Conservation (phyloP, 2,797 vertebrate genomes). For the Oreochromis grahami region DNA sequence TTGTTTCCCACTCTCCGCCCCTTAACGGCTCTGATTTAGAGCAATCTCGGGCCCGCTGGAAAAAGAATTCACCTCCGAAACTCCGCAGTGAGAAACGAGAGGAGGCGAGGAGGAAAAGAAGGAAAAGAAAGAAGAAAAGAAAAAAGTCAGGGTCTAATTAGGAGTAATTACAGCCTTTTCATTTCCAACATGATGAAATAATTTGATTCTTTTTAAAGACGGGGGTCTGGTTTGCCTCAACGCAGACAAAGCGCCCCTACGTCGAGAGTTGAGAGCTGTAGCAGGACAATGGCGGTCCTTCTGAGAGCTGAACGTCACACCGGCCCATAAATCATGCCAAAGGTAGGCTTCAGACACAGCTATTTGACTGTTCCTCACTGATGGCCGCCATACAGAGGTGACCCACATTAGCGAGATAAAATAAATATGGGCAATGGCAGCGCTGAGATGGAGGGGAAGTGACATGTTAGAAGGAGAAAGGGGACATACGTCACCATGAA, state of each 20-base stretch:
- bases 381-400: constrained; percentile 80
- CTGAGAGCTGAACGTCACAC: constrained; percentile 76
- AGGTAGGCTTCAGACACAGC: constrained; percentile 83
- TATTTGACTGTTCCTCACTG: constrained; percentile 79
- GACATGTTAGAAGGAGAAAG: constrained; percentile 72
- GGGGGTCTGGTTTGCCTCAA: constrained; percentile 98
- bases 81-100: constrained; percentile 42
- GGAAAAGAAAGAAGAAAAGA: constrained; percentile 51
- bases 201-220: constrained; percentile 98
- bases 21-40: constrained; percentile 83
- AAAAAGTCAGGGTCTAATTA: constrained; percentile 96
- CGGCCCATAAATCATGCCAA: constrained; percentile 90
- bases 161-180: constrained; percentile 99
- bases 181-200: constrained; percentile 99
- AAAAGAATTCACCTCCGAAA: constrained; percentile 78
- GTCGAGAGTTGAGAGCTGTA: constrained; percentile 81
- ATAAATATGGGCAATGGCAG: constrained; percentile 78
- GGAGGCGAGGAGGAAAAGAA: constrained; percentile 28
- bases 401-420: constrained; percentile 84
- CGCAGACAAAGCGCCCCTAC: constrained; percentile 92
- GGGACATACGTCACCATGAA: constrained; percentile 60
- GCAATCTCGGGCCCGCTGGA: constrained; percentile 87
- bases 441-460: constrained; percentile 67
- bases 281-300: constrained; percentile 92
- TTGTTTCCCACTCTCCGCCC: constrained; percentile 91